Conservation (phyloP, 2,797 vertebrate genomes). For the Crenichthys baileyi region DNA sequence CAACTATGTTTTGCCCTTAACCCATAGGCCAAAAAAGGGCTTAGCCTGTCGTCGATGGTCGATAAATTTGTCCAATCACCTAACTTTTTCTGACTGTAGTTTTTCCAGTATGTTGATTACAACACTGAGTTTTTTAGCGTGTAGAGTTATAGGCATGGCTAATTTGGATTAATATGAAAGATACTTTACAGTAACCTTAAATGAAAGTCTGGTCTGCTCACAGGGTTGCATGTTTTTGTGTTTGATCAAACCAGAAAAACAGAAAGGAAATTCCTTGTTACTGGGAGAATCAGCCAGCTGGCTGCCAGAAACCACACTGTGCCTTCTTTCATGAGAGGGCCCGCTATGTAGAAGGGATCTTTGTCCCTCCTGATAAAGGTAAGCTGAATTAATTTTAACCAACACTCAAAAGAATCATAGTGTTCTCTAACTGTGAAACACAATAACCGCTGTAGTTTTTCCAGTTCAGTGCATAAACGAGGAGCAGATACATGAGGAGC, state of each 20-base stretch:
- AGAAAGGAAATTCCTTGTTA: slow-evolving; percentile 93
- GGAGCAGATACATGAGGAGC: slow-evolving; percentile 73
- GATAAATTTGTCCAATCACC: too few species aligned
- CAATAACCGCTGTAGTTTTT: not conserved
- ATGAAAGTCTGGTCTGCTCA: not conserved
- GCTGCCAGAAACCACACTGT: slow-evolving; percentile 95
- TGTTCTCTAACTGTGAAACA: not conserved
- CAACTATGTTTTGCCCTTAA: too few species aligned
- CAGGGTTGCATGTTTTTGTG: slow-evolving; percentile 9
- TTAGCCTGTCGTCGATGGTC: too few species aligned
- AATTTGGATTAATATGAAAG: not conserved
- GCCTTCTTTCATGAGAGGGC: slow-evolving; percentile 92
- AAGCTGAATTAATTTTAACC: slow-evolving; percentile 35
- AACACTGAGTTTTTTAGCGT: not conserved
- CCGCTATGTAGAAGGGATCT: slow-evolving; percentile 87
- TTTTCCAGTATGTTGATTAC: not conserved
- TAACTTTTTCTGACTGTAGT: too few species aligned
- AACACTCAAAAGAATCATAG: not conserved
- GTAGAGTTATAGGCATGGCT: not conserved
- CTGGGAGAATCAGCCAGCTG: slow-evolving; percentile 93
- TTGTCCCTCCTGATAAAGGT: slow-evolving; percentile 90
- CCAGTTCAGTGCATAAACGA: slow-evolving; percentile 55
- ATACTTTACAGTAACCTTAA: not conserved
- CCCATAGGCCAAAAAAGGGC: too few species aligned
- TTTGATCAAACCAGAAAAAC: slow-evolving; percentile 85